Evolutionary conservation across 2,113 vertebrate genomes (phyloP).

Genomic region (Oryzias curvinotus): DNA sequence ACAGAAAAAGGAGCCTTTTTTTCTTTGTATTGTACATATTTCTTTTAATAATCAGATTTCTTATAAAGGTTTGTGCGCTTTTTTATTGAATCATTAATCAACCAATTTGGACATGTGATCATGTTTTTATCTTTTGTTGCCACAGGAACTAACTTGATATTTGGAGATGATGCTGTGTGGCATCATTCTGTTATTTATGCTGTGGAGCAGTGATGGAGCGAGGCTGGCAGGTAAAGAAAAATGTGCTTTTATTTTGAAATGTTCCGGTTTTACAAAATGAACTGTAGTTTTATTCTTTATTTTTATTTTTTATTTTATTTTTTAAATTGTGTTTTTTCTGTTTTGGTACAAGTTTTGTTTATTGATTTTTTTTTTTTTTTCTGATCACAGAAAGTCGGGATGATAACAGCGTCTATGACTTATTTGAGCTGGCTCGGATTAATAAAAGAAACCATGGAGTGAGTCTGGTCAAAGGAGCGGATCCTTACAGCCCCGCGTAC

Average conservation of each 20-base stretch:
- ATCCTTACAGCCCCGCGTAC: conserved; percentile 91
- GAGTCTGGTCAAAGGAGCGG: conserved; percentile 86
- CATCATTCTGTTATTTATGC: conserved; percentile 79
- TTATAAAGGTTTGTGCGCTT: conserved; percentile 50
- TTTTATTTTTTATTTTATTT: too few relatives aligned
- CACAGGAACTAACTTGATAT: conserved; percentile 36
- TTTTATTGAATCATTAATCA: not conserved
- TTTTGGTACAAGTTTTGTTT: not conserved
- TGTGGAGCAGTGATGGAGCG: conserved; percentile 73
- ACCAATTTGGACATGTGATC: not conserved
- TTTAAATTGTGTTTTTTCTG: not conserved
- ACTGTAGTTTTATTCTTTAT: not conserved
- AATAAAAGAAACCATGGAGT: conserved; percentile 83
- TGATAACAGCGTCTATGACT: conserved; percentile 90
- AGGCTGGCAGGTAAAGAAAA: conserved; percentile 85
- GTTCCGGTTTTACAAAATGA: not conserved
- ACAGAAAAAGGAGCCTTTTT: conserved; percentile 20
- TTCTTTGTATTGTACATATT: too few relatives aligned
- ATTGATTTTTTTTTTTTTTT: conserved; percentile 7
- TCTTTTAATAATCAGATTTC: not conserved
- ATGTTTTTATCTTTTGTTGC: conserved; percentile 21
- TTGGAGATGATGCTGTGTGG: conserved; percentile 80
- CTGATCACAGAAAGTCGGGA: conserved; percentile 83
- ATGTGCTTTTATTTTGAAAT: not conserved
- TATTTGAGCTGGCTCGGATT: conserved; percentile 86